Percentiles rank a stretch among this genome's conserved stretches.
Evolutionary conservation across 2,888 invertebrate species (phyloP).

Genomic region (Rhimphoctona megacephalus): DNA sequence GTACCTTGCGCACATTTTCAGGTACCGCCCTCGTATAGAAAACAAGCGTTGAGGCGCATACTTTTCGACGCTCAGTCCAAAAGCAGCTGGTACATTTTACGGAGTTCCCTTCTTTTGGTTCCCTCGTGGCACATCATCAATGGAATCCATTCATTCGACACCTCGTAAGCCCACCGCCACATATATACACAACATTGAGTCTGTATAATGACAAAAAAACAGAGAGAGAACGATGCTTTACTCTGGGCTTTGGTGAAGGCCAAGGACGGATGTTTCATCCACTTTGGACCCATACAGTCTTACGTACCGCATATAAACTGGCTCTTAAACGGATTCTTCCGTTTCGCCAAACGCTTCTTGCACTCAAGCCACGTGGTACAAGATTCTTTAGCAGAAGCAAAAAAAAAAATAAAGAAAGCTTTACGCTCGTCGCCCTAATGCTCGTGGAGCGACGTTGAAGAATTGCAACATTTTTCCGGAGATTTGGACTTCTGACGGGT

Average conservation of each 20-base stretch:
- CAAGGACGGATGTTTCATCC: slow-evolving; percentile 45
- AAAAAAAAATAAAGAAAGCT: slow-evolving; percentile 31
- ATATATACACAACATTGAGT: slow-evolving; percentile 57
- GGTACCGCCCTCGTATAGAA: slow-evolving; percentile 70
- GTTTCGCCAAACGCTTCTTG: slow-evolving; percentile 61
- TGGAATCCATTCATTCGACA: slow-evolving; percentile 70
- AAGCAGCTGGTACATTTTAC: slow-evolving; percentile 69
- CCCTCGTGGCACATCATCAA: slow-evolving; percentile 55
- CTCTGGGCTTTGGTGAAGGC: slow-evolving; percentile 54
- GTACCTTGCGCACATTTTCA: slow-evolving; percentile 69
- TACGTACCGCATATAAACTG: slow-evolving; percentile 16
- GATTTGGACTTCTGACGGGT: slow-evolving; percentile 46
- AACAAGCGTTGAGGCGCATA: slow-evolving; percentile 56
- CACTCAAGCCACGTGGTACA: slow-evolving; percentile 5
- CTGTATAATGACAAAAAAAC: slow-evolving; percentile 52
- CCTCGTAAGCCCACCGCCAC: slow-evolving; percentile 68
- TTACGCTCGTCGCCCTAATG: slow-evolving; percentile 8
- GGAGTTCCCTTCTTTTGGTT: slow-evolving; percentile 45
- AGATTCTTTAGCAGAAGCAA: neutral
- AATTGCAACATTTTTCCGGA: slow-evolving; percentile 58
- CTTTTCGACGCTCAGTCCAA: slow-evolving; percentile 43
- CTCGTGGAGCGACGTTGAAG: slow-evolving; percentile 26
- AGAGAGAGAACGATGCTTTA: slow-evolving; percentile 18
- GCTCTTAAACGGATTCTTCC: slow-evolving; percentile 70
- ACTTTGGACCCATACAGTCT: slow-evolving; percentile 9